Conservation (phyloP, 2,888 invertebrate genomes). For the Graphium colonna region DNA sequence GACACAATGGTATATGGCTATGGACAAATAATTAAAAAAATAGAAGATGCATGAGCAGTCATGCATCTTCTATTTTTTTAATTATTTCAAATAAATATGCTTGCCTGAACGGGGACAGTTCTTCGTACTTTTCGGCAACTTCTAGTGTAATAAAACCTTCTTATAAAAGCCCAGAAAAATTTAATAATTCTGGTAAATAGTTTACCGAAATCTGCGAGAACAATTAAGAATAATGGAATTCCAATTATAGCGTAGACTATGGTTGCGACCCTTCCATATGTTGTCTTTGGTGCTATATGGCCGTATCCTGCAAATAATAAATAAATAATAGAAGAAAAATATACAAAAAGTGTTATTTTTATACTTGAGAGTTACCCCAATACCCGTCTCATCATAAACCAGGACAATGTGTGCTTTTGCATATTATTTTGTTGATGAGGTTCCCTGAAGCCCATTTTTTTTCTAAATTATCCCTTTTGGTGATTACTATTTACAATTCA, state of each 20-base stretch:
- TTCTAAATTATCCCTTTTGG: too few relatives aligned
- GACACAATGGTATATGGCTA: not conserved
- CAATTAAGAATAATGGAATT: conserved; percentile 96
- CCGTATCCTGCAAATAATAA: conserved; percentile 94
- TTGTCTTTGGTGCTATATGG: conserved; percentile 95
- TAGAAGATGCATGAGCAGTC: too few relatives aligned
- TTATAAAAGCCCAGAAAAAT: conserved; percentile 92
- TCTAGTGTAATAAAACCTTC: conserved; percentile 91
- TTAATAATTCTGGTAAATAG: conserved; percentile 94
- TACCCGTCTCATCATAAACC: too few relatives aligned
- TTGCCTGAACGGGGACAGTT: conserved; percentile 87
- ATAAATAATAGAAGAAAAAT: too few relatives aligned
- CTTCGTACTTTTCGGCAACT: conserved; percentile 88
- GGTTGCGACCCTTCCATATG: conserved; percentile 90
- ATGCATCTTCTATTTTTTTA: too few relatives aligned
- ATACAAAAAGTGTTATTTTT: too few relatives aligned
- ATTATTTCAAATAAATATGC: not conserved
- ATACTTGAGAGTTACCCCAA: too few relatives aligned
- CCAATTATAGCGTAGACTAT: conserved; percentile 97
- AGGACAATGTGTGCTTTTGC: too few relatives aligned
- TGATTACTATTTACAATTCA: too few relatives aligned
- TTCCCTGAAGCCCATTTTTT: too few relatives aligned
- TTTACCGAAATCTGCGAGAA: conserved; percentile 97
- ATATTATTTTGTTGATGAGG: too few relatives aligned
- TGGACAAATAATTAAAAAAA: too few relatives aligned